These are phyloP conservation scores for Torymus tubicola DNA, from an alignment of 2,888 invertebrate species.

Conservation along the genomic window DNA sequence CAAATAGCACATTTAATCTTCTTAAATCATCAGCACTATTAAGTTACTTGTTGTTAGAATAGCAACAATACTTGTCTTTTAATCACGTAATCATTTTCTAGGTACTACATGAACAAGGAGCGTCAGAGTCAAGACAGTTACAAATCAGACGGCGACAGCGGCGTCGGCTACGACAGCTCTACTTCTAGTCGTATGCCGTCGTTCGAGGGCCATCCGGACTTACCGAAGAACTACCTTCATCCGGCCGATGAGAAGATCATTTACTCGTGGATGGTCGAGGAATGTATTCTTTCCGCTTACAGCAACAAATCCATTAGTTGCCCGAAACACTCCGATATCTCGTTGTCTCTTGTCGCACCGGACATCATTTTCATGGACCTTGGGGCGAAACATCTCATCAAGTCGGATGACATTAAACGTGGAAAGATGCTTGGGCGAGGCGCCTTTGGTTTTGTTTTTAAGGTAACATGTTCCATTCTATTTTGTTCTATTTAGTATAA, in stretches of 20 bases:
- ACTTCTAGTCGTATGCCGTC: slow-evolving; percentile 90
- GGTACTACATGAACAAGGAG: slow-evolving; percentile 70
- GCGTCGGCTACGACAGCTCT: slow-evolving; percentile 86
- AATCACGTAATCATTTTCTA: slow-evolving; percentile 14
- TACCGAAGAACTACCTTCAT: slow-evolving; percentile 73
- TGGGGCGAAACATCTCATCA: slow-evolving; percentile 87
- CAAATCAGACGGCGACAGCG: slow-evolving; percentile 91
- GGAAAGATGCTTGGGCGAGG: slow-evolving; percentile 92
- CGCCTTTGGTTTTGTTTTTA: slow-evolving; percentile 97
- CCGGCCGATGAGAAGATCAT: slow-evolving; percentile 71
- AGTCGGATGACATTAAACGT: slow-evolving; percentile 88
- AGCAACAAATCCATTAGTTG: slow-evolving; percentile 85
- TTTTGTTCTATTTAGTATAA: background rate
- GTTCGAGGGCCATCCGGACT: slow-evolving; percentile 84
- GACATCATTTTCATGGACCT: slow-evolving; percentile 96
- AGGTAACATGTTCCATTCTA: slow-evolving; percentile 65
- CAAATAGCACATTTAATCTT: too few species aligned
- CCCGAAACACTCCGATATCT: slow-evolving; percentile 86
- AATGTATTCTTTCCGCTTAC: slow-evolving; percentile 94
- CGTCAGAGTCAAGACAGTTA: slow-evolving; percentile 82
- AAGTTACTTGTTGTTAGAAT: too few species aligned
- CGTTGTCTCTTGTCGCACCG: slow-evolving; percentile 90
- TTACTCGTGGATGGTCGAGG: slow-evolving; percentile 95
- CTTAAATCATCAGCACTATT: too few species aligned
- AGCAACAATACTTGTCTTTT: too few species aligned